Evolutionary conservation across 2,113 vertebrate genomes (phyloP), one percentile per base, ranked within the genome.

Genomic region (Pitta sordida): DNA sequence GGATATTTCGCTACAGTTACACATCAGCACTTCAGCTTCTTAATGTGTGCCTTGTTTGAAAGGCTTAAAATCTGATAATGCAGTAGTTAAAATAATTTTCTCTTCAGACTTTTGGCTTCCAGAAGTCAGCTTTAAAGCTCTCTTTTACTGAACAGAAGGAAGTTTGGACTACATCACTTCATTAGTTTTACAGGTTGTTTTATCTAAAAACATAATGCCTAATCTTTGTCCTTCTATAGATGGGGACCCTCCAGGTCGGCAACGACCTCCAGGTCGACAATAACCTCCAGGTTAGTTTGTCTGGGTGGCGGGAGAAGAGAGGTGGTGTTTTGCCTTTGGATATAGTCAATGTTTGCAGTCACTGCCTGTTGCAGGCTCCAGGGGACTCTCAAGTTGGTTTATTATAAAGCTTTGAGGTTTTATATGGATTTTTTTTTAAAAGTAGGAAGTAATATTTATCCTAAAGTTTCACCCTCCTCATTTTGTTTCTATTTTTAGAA

Each of bases 321-420:
- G 7, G 13, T 41, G 11, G 0, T 90, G 20, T 44, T 79, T 49
- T 67, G 5, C 13, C 59, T 78, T 51, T 82, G 30, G 17, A 7
- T 7, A 1, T 2, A 34, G 27, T 17, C 1, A 0, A 1, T 27
- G 19, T 34, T 24, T 62, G 34, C 17, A 49, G 24, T 36, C 59
- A 15, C 21, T 51, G 82, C 9, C 34, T 59, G 2, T 26, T 6
- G 10, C 43, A 51, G 41, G 15, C 63, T 83, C 12, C 34, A 34
- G 23, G 13, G 17, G 17, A 32, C 36, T 48, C 68, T 53, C 24
- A 34, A 2, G 21, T 43, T 58, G 17, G 19, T 91, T 71, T 68
- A 71, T 65, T 56, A 20, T 7, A 64, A 4, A 36, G 24, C 11
- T 81, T 53, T 51, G 29, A 60, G 36, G 13, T 59, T 59, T 85